Base-by-base conservation (phyloP, 1,140 invertebrate genomes). In the Temnothorax nylanderi region DNA sequence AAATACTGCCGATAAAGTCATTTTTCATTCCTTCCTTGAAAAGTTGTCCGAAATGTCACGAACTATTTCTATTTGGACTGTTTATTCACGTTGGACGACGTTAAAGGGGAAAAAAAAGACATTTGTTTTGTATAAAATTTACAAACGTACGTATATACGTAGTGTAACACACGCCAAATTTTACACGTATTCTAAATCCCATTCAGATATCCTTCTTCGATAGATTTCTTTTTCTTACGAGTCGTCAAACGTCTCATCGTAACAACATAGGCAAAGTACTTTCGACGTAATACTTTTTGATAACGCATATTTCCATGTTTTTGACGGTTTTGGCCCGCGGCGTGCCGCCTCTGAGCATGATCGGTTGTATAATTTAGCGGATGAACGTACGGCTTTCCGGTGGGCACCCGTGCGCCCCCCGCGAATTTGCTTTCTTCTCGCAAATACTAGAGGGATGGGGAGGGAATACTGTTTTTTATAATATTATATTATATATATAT, bases 381-480 rank as follows among this genome's bases (percentile, higher is more conserved):
- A 89, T 77, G 84, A 72, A 76, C 88, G 85, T 75, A 89, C 88
- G 74, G 89, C 89, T 89, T 90, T 90, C 84, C 54, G 80, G 77
- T 34, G 54, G 60, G 86, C 67, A 18, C 4, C 26, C 13, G 26
- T n/a, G 75, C 80, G 60, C 64, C 69, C 32, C 41, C 75, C 81
- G 64, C 62, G 34, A 86, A 87, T 91, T 91, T 89, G 62, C 87
- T 90, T 91, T 80, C 41, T 81, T 90, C 90, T 87, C 89, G 85
- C 89, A 90, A 85, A 71, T 75, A 67, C 62, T 91, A 90, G 87
- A 44, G 47, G 41, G 54, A 6, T 26, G 41, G 65, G 65, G 65
- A 16, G 65, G 65, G 21, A 62, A 76, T 90, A 91, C 85, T 90
- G 78, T 91, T 89, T 90, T 91, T 91, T 91, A 92, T 90, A 87